phyloP scores from a whole-genome alignment of 2,113 vertebrate species.

The Pampusana beccarii region DNA sequence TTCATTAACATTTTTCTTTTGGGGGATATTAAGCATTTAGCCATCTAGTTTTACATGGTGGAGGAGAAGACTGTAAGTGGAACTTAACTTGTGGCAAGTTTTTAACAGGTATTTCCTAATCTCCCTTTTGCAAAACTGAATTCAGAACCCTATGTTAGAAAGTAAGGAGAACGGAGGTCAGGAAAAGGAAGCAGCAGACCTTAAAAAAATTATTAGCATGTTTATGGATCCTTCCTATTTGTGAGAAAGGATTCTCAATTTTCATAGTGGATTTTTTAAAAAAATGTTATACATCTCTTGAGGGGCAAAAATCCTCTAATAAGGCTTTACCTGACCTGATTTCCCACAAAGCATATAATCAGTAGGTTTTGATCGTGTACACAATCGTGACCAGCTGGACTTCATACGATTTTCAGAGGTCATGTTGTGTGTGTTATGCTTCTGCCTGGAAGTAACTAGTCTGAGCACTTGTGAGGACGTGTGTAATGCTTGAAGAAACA shows the following conservation, averaged over 20 bases:
- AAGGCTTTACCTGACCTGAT: neutral
- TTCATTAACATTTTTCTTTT: neutral
- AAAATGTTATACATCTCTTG: neutral
- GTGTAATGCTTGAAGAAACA: neutral
- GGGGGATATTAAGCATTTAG: neutral
- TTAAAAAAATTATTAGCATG: neutral
- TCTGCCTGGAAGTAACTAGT: too few species aligned
- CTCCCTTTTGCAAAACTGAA: neutral
- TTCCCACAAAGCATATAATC: neutral
- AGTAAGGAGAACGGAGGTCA: neutral
- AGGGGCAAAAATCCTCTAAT: neutral
- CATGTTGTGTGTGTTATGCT: neutral
- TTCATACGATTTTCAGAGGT: neutral
- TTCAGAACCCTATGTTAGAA: neutral
- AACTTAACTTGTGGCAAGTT: neutral
- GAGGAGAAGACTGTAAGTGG: neutral
- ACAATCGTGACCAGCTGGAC: neutral
- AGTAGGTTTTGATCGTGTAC: neutral
- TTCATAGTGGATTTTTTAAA: neutral
- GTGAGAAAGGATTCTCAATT: neutral
- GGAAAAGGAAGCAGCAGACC: neutral
- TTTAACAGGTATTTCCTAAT: neutral
- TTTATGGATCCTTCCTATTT: neutral
- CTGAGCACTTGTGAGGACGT: neutral
- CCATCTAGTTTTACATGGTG: neutral